A percentile compares a stretch with the other conserved stretches of the same genome.
phyloP scores from a whole-genome alignment of 2,113 vertebrate genomes.

The Kryptolebias marmoratus region DNA sequence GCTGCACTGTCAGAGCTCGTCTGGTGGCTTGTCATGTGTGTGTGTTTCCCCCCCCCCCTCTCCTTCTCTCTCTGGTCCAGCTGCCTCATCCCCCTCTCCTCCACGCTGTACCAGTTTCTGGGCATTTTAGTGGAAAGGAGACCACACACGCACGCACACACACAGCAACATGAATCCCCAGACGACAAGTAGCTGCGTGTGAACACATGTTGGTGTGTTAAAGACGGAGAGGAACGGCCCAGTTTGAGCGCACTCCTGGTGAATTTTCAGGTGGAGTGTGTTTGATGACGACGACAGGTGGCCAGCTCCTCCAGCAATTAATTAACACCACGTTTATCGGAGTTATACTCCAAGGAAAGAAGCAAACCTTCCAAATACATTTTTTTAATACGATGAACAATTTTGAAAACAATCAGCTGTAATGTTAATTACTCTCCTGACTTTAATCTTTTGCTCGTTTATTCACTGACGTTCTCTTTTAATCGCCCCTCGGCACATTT shows the following conservation, averaged over 20 bases:
- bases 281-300: slow-evolving; percentile 62
- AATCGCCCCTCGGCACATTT: not conserved
- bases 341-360: slow-evolving; percentile 40
- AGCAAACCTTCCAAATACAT: slow-evolving; percentile 26
- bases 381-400: slow-evolving; percentile 19
- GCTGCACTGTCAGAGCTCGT: slow-evolving; percentile 32
- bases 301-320: slow-evolving; percentile 58
- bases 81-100: slow-evolving; percentile 44
- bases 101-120: slow-evolving; percentile 54
- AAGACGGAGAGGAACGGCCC: slow-evolving; percentile 12
- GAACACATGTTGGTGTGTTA: slow-evolving; percentile 20
- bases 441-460: slow-evolving; percentile 23
- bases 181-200: slow-evolving; percentile 19
- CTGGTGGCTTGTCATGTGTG: slow-evolving; percentile 17
- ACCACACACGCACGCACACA: slow-evolving; percentile 8
- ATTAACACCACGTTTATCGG: slow-evolving; percentile 51
- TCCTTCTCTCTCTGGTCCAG: slow-evolving; percentile 27
- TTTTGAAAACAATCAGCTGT: slow-evolving; percentile 35
- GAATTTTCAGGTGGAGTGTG: slow-evolving; percentile 49
- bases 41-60: slow-evolving; percentile 15
- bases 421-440: slow-evolving; percentile 41
- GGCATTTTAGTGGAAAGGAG: slow-evolving; percentile 34
- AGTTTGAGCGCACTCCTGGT: slow-evolving; percentile 29
- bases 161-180: slow-evolving; percentile 26
- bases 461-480: not conserved